Base-by-base conservation (phyloP, 2,113 vertebrate genomes). In the Calonectris borealis region DNA sequence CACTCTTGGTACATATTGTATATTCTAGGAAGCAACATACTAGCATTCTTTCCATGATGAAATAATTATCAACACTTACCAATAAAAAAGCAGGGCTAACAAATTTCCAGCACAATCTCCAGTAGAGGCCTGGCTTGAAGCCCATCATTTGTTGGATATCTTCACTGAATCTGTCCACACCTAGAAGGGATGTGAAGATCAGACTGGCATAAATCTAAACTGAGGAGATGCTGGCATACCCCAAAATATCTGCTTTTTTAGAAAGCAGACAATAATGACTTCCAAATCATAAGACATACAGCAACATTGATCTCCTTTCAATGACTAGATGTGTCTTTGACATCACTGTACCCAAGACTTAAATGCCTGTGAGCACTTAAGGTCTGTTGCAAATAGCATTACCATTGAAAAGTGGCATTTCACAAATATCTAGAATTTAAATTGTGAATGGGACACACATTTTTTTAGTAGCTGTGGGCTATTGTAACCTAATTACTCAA, bases 71-170 rank as follows among this genome's bases (percentile, higher is more conserved):
- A 29, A 7, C 14, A 70, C 99, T 97, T 91, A 99, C 99, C 99
- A 99, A 91, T 70, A 99, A 98, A 98, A 99, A 99, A 71, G 98
- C 98, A 14, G 99, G 99, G 88, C 99, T 99, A 96, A 99, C 98
- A 95, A 99, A 99, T 97, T 99, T 99, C 99, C 99, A 99, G 96
- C 99, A 99, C 55, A 99, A 71, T 96, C 99, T 99, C 99, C 99
- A 99, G 97, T 99, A 99, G n/a, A 99, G 99, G 58, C 99, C 99
- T 44, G 99, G 99, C 97, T 98, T 99, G 92, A 99, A 99, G 71
- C 99, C 99, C 99, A 99, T 99, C 99, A 99, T 99, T 82, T 98
- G 98, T 88, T 99, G 98, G 73, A 99, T 99, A 89, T 99, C 99
- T 75, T 99, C 98, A 79, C 99, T 99, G 98, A 99, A 99, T 94